Evolutionary conservation across 2,888 invertebrate genomes (phyloP).

Genomic region (Plebejus argus): DNA sequence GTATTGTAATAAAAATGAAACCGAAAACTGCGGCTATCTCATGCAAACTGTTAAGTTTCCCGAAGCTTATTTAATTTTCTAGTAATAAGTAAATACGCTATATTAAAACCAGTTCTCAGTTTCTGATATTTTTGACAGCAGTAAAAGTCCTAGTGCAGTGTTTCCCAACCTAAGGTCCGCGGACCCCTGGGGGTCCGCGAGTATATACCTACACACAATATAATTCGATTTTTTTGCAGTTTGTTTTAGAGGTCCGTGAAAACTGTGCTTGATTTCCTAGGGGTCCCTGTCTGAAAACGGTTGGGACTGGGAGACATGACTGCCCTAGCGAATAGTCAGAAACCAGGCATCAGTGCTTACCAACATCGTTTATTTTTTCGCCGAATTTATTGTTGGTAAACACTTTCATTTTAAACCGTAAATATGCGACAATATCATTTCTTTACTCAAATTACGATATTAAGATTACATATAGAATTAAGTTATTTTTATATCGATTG

Average conservation of each 20-base stretch:
- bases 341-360: not conserved
- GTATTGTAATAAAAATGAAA: slow-evolving; percentile 24
- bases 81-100: not conserved
- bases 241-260: no score
- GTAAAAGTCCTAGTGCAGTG: no score
- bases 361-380: not conserved
- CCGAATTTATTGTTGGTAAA: no score
- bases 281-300: no score
- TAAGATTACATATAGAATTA: slow-evolving; percentile 43
- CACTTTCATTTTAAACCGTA: not conserved
- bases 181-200: no score
- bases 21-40: slow-evolving; percentile 11
- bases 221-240: no score
- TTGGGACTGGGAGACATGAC: no score
- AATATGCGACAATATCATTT: slow-evolving; percentile 16
- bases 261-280: no score
- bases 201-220: no score
- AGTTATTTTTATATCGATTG: slow-evolving; percentile 45
- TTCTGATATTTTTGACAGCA: not conserved
- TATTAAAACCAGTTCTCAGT: not conserved
- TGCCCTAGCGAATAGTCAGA: not conserved
- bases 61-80: slow-evolving; percentile 36
- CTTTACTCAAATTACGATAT: slow-evolving; percentile 39
- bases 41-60: slow-evolving; percentile 44
- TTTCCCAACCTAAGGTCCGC: no score